Base-by-base conservation (phyloP, 2,113 vertebrate genomes). In the Cygnus buccinator region DNA sequence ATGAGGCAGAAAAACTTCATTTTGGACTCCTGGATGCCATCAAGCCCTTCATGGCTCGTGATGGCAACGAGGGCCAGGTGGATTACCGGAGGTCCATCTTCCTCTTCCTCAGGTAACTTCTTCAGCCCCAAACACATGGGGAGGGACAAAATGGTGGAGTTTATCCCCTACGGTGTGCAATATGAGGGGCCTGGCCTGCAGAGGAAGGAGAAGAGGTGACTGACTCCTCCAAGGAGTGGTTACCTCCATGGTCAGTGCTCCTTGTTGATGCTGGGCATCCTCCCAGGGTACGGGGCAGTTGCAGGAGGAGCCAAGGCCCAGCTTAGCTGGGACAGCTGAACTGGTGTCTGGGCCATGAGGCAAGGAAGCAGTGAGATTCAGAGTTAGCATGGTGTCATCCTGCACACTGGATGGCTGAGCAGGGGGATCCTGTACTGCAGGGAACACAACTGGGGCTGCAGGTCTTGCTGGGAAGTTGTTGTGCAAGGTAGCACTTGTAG, bases 1-100 rank as follows among this genome's bases (percentile, higher is more conserved):
- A 99, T 4, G 99, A 99, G 92, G 99, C 99, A 0, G 99, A 99
- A 96, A 99, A 99, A 95, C 98, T 99, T 73, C 99, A 99, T 41
- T 97, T 97, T 0, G 97, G 94, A 37, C 98, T 99, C 77, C 98
- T 99, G 50, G 98, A 99, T 8, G 98, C 98, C 85, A 98, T 99
- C 59, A 98, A 97, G 72, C 98, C 98, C 48, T 98, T 98, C 94
- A 90, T 99, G 98, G 98, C 98, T 92, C 98, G 46, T 57, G 94
- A 94, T 14, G 86, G 97, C 96, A 96, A 94, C 7, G 67, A 97
- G 29, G 62, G 96, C 26, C 96, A 95, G 8, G 96, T 94, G 1
- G 97, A 97, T 96, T 96, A 98, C 84, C 97, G 70, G 16, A 98
- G 98, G 89, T 85, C 98, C 94, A 98, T 99, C 97, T 99, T 99